These are phyloP conservation scores for Musca vetustissima DNA, from an alignment of 1,140 invertebrate genomes.

Conservation along the genomic window DNA sequence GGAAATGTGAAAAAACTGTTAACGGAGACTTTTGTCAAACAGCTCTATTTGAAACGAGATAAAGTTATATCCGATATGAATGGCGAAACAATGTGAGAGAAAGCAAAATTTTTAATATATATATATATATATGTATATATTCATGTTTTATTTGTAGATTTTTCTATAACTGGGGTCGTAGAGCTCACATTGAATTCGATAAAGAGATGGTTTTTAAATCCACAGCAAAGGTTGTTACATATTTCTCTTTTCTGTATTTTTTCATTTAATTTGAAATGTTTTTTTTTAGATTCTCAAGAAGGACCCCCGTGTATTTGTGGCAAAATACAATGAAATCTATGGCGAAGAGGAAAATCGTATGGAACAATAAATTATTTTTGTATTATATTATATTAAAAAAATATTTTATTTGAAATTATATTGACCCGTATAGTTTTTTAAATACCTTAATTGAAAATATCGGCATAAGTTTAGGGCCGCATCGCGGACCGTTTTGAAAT, in stretches of 20 bases:
- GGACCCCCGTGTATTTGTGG: conserved; percentile 1
- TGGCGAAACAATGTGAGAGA: conserved; percentile 20
- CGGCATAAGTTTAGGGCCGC: too few species aligned
- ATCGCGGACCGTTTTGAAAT: too few species aligned
- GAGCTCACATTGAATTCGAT: conserved; percentile 23
- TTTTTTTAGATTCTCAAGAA: conserved; percentile 21
- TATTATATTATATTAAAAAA: too few species aligned
- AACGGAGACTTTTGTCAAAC: conserved; percentile 47
- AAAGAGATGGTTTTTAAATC: conserved; percentile 15
- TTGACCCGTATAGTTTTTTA: too few species aligned
- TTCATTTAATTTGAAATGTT: not conserved
- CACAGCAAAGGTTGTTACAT: conserved; percentile 22
- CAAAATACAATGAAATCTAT: conserved; percentile 5
- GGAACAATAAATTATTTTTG: not conserved
- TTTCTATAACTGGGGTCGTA: conserved; percentile 25
- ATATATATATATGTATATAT: too few species aligned
- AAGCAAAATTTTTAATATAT: too few species aligned
- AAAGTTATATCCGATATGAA: conserved; percentile 23
- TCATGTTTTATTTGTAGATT: conserved; percentile 13
- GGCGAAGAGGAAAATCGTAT: conserved; percentile 4
- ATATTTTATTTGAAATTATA: too few species aligned
- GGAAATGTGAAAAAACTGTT: conserved; percentile 38
- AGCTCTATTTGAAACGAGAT: conserved; percentile 44
- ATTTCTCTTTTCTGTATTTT: not conserved
- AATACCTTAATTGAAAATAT: too few species aligned